Conservation (phyloP, 2,113 vertebrate species). For the Pardalotus punctatus region DNA sequence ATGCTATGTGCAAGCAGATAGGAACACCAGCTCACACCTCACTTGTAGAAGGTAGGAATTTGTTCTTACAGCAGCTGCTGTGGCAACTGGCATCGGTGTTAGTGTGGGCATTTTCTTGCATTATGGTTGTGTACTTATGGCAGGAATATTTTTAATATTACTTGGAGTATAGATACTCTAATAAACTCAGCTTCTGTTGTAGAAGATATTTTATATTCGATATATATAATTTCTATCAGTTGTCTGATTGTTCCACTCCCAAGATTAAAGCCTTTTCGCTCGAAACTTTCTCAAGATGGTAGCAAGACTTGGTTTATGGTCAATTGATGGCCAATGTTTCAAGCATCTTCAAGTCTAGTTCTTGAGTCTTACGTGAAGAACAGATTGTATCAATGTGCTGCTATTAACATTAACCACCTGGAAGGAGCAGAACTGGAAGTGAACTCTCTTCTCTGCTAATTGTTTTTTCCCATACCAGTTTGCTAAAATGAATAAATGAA, state of each 20-base stretch:
- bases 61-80: background rate
- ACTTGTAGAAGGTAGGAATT: background rate
- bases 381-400: background rate
- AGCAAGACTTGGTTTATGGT: background rate
- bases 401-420: background rate
- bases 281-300: background rate
- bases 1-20: background rate
- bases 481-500: background rate
- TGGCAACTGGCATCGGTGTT: background rate
- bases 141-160: background rate
- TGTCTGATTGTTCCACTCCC: background rate
- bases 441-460: background rate
- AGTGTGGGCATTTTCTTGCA: background rate
- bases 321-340: background rate
- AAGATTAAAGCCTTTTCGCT: too few species aligned
- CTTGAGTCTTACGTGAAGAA: background rate
- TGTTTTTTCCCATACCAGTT: background rate
- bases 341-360: background rate
- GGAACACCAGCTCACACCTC: background rate
- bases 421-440: background rate
- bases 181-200: background rate
- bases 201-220: background rate
- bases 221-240: background rate
- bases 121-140: background rate
- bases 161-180: background rate